Conservation (phyloP, 2,888 invertebrate genomes). For the Xestoiulus laeticollis region DNA sequence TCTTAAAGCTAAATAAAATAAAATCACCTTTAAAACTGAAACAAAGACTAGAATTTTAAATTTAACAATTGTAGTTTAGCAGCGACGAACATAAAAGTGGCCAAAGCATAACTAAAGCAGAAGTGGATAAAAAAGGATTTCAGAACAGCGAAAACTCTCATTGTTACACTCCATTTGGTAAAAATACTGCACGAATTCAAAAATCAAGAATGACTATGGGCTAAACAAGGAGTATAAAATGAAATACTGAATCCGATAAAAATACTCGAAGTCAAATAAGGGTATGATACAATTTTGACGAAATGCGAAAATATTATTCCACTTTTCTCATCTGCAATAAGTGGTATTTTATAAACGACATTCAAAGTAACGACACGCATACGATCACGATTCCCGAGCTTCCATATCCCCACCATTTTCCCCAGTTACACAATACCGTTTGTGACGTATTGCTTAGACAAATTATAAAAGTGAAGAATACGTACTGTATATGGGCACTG, state of each 20-base stretch:
- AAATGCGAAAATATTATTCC: neutral
- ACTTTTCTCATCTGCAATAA: too few species aligned
- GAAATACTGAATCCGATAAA: slow-evolving; percentile 5
- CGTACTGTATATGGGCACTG: too few species aligned
- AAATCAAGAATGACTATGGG: neutral
- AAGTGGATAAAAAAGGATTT: neutral
- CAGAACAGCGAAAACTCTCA: neutral
- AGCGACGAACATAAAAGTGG: neutral
- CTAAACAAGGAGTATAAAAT: neutral
- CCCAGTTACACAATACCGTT: too few species aligned
- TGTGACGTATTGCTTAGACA: too few species aligned
- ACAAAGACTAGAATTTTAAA: slow-evolving; percentile 5
- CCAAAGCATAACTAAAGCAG: neutral
- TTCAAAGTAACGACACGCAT: too few species aligned
- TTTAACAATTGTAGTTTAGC: neutral
- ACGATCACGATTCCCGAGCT: too few species aligned
- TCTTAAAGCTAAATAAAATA: neutral
- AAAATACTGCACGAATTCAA: neutral
- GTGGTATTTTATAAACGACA: too few species aligned
- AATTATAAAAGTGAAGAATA: too few species aligned
- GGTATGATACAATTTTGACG: too few species aligned
- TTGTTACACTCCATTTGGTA: neutral
- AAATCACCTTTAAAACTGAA: neutral
- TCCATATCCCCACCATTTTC: too few species aligned
- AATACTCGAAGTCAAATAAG: neutral